A percentile compares a stretch with the other conserved stretches of the same genome.
Evolutionary conservation across 2,888 invertebrate species (phyloP).

Genomic region (Megamerina dolium): DNA sequence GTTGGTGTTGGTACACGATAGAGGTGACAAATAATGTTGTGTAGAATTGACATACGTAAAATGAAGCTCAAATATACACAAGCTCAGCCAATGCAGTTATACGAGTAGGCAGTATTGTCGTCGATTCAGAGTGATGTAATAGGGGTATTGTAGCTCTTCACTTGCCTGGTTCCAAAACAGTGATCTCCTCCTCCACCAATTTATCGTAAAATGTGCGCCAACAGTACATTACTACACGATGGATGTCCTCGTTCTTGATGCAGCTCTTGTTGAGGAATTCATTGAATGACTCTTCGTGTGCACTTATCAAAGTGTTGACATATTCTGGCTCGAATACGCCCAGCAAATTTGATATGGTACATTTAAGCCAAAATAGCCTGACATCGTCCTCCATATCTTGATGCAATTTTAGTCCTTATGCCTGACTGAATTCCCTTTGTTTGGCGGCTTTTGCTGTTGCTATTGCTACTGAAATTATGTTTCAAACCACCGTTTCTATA

Average conservation of each 20-base stretch:
- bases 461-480: not conserved
- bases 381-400: constrained; percentile 52
- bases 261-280: constrained; percentile 55
- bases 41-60: too few species aligned
- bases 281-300: constrained; percentile 53
- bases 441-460: constrained; percentile 3
- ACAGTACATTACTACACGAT: constrained; percentile 59
- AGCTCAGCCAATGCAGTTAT: too few species aligned
- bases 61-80: too few species aligned
- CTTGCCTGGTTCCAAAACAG: constrained; percentile 68
- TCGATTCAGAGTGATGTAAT: too few species aligned
- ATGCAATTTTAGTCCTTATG: constrained; percentile 5
- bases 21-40: too few species aligned
- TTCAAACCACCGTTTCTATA: not conserved
- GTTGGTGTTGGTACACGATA: too few species aligned
- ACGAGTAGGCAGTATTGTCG: too few species aligned
- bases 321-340: constrained; percentile 44
- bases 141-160: too few species aligned
- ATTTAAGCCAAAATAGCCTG: constrained; percentile 65
- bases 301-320: constrained; percentile 40
- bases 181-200: constrained; percentile 68
- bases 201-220: constrained; percentile 67
- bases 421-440: not conserved
- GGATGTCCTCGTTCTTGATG: constrained; percentile 49
- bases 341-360: constrained; percentile 51